These are phyloP conservation scores for Ylistrum balloti DNA, from an alignment of 1,140 invertebrate genomes.

Conservation along the genomic window DNA sequence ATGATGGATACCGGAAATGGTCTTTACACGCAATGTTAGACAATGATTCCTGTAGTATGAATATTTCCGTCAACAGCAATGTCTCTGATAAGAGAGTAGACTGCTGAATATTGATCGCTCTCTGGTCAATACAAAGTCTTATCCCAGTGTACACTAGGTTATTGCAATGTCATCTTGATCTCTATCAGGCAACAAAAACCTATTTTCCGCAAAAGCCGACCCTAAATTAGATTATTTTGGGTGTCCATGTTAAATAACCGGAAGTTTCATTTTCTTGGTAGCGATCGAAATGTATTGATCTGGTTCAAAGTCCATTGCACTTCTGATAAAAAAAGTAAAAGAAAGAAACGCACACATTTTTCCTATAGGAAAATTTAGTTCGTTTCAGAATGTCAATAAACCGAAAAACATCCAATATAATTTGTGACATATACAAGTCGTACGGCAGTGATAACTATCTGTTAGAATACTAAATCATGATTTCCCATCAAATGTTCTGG, in stretches of 20 bases:
- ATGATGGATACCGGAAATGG: neutral
- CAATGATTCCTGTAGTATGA: neutral
- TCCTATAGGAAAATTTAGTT: too few relatives aligned
- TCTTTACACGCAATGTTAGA: neutral
- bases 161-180: neutral
- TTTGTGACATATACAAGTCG: too few relatives aligned
- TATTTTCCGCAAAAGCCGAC: neutral
- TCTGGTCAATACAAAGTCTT: neutral
- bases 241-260: neutral
- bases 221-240: neutral
- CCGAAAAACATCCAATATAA: too few relatives aligned
- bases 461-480: too few relatives aligned
- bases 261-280: neutral
- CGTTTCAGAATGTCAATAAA: too few relatives aligned
- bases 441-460: too few relatives aligned
- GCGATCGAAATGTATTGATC: neutral
- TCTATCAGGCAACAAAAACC: neutral
- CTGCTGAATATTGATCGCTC: neutral
- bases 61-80: conserved; percentile 23
- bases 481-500: too few relatives aligned
- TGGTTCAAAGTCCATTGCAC: too few relatives aligned
- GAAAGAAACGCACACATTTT: too few relatives aligned
- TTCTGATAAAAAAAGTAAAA: too few relatives aligned
- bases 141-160: neutral
- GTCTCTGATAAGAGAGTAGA: neutral